These are phyloP conservation scores for Diploscapter pachys DNA, from an alignment of 1,140 invertebrate genomes.

Conservation along the genomic window DNA sequence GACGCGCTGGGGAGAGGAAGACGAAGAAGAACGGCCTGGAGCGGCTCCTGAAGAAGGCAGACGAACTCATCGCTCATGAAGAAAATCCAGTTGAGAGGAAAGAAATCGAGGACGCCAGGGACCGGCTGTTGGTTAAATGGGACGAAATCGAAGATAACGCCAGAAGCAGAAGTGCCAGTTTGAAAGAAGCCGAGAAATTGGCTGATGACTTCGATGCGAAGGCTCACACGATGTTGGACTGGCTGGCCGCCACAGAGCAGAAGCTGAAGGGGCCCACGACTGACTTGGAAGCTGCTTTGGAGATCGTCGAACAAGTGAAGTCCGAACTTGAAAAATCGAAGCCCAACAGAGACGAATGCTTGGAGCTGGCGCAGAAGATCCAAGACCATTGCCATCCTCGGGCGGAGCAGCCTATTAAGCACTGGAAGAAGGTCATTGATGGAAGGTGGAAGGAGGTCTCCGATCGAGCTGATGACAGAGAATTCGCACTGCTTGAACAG, in stretches of 20 bases:
- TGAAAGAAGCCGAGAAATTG: constrained; percentile 31
- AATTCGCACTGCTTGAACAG: constrained; percentile 24
- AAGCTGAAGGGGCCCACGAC: constrained; percentile 47
- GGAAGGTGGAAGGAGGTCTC: constrained; percentile 33
- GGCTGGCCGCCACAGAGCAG: constrained; percentile 60
- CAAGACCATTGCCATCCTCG: constrained; percentile 19
- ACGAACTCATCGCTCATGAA: too few species aligned
- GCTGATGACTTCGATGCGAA: constrained; percentile 62
- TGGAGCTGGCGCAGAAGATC: not conserved
- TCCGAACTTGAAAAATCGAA: constrained; percentile 57
- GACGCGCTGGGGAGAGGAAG: constrained; percentile 61
- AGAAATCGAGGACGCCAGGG: constrained; percentile 28
- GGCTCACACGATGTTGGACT: constrained; percentile 59
- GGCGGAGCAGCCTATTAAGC: constrained; percentile 21
- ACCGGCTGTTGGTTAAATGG: constrained; percentile 48
- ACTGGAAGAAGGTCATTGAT: constrained; percentile 30
- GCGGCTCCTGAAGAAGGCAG: constrained; percentile 43
- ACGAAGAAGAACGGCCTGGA: constrained; percentile 60
- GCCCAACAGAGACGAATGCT: not conserved
- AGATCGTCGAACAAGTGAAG: constrained; percentile 54
- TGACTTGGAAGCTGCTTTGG: constrained; percentile 10
- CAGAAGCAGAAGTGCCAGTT: constrained; percentile 1
- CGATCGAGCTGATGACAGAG: constrained; percentile 20
- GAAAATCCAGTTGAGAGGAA: constrained; percentile 26
- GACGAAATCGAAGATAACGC: constrained; percentile 38